These are phyloP conservation scores for Drosophila kanekoi DNA, from an alignment of 2,888 invertebrate species.

Conservation along the genomic window DNA sequence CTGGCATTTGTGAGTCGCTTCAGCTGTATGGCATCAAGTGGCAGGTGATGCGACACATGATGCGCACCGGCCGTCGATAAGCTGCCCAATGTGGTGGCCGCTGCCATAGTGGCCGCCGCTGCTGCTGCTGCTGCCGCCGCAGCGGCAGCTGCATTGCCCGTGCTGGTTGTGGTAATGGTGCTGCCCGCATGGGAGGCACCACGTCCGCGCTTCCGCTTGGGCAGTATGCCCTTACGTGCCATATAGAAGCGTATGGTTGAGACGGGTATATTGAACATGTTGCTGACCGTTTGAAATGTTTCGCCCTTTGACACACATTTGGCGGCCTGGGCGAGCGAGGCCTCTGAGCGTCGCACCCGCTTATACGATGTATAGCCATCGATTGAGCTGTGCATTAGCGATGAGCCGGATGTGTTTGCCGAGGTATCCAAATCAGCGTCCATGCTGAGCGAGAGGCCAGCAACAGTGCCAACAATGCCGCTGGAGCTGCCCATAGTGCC, in stretches of 20 bases:
- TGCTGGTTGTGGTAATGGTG: conserved; percentile 61
- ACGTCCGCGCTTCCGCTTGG: conserved; percentile 91
- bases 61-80: conserved; percentile 50
- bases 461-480: conserved; percentile 31
- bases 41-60: conserved; percentile 39
- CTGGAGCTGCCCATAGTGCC: conserved; percentile 21
- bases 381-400: conserved; percentile 66
- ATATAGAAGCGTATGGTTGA: conserved; percentile 95
- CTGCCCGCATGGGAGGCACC: conserved; percentile 86
- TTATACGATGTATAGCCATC: conserved; percentile 80
- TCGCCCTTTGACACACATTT: conserved; percentile 94
- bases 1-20: conserved; percentile 44
- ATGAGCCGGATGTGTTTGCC: conserved; percentile 58
- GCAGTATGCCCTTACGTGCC: conserved; percentile 93
- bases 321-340: conserved; percentile 91
- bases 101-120: conserved; percentile 58
- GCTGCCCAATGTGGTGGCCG: conserved; percentile 53
- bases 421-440: conserved; percentile 80
- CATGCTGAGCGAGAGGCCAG: conserved; percentile 50
- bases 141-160: conserved; percentile 24
- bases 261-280: conserved; percentile 94
- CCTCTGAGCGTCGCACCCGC: conserved; percentile 91
- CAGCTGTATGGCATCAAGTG: conserved; percentile 44
- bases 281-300: conserved; percentile 94
- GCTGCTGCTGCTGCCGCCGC: conserved; percentile 43